A percentile compares a stretch with the other conserved stretches of the same genome.
These are phyloP conservation scores for Bombycilla garrulus DNA, from an alignment of 2,113 vertebrate genomes.

Conservation along the genomic window DNA sequence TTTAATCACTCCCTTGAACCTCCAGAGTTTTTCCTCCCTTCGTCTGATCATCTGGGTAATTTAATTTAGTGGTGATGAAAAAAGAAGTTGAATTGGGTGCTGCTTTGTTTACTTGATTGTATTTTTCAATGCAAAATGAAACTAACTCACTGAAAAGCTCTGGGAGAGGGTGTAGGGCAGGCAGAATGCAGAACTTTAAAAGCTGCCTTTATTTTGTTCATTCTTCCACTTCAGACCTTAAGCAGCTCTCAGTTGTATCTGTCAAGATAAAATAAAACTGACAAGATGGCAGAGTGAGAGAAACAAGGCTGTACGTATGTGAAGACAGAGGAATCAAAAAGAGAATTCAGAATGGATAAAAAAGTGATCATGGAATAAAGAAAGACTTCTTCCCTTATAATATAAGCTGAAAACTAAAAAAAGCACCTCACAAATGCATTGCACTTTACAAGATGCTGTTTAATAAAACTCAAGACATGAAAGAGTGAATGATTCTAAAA, in stretches of 20 bases:
- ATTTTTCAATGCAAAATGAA: slow-evolving; percentile 26
- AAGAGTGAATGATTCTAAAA: neutral
- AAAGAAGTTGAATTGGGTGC: neutral
- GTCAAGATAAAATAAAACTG: slow-evolving; percentile 19
- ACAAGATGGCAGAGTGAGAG: neutral
- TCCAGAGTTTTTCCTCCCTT: neutral
- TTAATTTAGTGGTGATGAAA: neutral
- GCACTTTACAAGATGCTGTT: neutral
- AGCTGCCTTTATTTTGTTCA: neutral
- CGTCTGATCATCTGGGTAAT: slow-evolving; percentile 8
- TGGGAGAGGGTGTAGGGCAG: neutral
- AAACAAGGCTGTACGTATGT: neutral
- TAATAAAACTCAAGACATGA: neutral
- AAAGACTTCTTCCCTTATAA: neutral
- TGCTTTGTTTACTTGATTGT: slow-evolving; percentile 1
- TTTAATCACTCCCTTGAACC: neutral
- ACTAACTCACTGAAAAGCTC: neutral
- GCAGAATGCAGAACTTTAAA: slow-evolving; percentile 18
- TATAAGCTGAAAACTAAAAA: neutral
- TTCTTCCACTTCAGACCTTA: neutral
- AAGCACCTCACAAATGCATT: neutral
- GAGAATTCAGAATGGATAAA: neutral
- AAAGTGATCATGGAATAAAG: neutral
- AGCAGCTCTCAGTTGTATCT: neutral
- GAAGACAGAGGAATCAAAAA: neutral